Conservation (phyloP, 2,888 invertebrate species). For the Spilarctia lutea region DNA sequence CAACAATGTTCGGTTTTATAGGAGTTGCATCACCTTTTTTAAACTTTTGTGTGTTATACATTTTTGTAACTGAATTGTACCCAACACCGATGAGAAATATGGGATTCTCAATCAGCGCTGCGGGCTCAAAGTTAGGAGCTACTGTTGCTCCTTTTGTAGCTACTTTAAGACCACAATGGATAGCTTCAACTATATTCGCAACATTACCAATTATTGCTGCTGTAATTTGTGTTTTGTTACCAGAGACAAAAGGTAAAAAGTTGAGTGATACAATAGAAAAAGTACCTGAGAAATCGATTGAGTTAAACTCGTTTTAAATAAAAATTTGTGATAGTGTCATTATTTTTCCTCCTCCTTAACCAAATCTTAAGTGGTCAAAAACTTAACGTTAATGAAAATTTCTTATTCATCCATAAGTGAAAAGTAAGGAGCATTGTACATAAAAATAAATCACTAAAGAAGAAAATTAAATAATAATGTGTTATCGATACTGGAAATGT, state of each 20-base stretch:
- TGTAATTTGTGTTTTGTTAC: slow-evolving; percentile 59
- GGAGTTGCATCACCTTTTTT: slow-evolving; percentile 51
- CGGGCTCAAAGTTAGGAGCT: slow-evolving; percentile 64
- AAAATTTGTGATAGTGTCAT: background rate
- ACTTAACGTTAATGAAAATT: background rate
- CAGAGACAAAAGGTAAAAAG: slow-evolving; percentile 69
- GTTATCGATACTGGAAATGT: slow-evolving; percentile 36
- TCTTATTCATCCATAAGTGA: slow-evolving; percentile 13
- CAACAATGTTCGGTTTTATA: slow-evolving; percentile 53
- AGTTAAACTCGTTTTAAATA: background rate
- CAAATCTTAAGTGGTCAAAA: background rate
- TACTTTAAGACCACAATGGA: slow-evolving; percentile 61
- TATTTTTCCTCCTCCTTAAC: background rate
- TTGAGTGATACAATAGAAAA: slow-evolving; percentile 64
- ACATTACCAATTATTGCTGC: slow-evolving; percentile 61
- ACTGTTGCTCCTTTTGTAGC: slow-evolving; percentile 69
- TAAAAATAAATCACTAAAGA: slow-evolving; percentile 32
- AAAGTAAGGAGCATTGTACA: slow-evolving; percentile 26
- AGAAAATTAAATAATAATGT: slow-evolving; percentile 38
- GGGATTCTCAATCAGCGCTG: slow-evolving; percentile 62
- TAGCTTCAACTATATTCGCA: slow-evolving; percentile 64
- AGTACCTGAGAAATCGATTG: background rate
- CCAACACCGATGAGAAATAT: slow-evolving; percentile 71
- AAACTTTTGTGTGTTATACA: slow-evolving; percentile 55
- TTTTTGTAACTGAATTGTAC: slow-evolving; percentile 66